Conservation (phyloP, 2,797 vertebrate species). For the Sebastes variabilis region DNA sequence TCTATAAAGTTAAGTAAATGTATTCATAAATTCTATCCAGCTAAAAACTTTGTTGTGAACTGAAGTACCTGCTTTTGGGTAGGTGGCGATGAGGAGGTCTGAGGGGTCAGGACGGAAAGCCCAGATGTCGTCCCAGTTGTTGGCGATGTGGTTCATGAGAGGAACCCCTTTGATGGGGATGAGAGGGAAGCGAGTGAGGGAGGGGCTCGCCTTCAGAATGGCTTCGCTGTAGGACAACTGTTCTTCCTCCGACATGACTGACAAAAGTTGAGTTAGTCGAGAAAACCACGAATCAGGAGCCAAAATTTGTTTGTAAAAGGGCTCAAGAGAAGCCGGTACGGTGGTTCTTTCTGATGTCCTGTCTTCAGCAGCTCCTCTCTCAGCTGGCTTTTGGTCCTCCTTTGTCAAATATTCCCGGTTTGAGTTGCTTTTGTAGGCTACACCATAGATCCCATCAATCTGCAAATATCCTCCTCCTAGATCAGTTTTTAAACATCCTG, state of each 20-base stretch:
- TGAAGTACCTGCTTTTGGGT: conserved; percentile 88
- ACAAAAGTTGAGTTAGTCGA: neutral
- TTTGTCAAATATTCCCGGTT: conserved; percentile 25
- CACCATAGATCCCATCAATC: neutral
- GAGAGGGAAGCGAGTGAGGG: conserved; percentile 78
- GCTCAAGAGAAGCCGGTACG: neutral
- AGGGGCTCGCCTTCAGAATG: conserved; percentile 50
- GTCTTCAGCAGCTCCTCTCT: conserved; percentile 8
- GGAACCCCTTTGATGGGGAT: conserved; percentile 75
- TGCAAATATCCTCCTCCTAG: neutral
- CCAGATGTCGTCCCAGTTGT: conserved; percentile 79
- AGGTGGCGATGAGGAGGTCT: conserved; percentile 87
- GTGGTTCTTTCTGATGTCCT: neutral
- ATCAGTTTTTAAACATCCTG: neutral
- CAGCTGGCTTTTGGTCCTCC: neutral
- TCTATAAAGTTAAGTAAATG: no score
- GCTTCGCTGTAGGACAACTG: conserved; percentile 51
- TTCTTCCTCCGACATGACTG: conserved; percentile 53
- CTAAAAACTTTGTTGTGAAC: no score
- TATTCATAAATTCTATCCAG: no score
- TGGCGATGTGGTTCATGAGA: conserved; percentile 81
- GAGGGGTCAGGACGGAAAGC: conserved; percentile 82
- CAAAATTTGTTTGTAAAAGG: neutral
- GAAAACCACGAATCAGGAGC: neutral
- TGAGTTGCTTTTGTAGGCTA: neutral